Evolutionary conservation across 2,113 vertebrate genomes (phyloP).

Genomic region (Trochalopteron elliotii): DNA sequence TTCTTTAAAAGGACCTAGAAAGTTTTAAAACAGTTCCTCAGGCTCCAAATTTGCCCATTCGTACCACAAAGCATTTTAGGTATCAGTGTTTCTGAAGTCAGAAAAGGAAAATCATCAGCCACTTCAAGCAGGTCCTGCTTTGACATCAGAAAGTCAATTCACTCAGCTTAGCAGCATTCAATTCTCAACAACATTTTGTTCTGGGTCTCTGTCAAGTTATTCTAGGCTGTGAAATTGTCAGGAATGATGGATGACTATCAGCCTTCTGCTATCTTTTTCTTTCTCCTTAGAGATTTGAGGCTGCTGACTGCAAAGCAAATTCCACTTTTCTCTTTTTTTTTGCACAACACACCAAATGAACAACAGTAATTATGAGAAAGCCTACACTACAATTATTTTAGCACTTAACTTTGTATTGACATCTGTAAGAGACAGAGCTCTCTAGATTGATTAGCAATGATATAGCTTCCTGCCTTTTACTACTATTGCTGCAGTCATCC

Average conservation of each 20-base stretch:
- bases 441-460: conserved; percentile 71
- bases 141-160: conserved; percentile 88
- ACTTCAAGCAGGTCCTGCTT: conserved; percentile 73
- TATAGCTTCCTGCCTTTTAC: conserved; percentile 56
- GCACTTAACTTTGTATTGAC: conserved; percentile 75
- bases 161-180: conserved; percentile 83
- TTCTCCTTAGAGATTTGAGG: conserved; percentile 87
- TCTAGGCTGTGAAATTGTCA: conserved; percentile 91
- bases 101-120: conserved; percentile 56
- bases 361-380: conserved; percentile 75
- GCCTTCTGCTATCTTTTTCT: conserved; percentile 91
- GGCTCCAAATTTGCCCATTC: neutral
- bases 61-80: neutral
- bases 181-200: conserved; percentile 76
- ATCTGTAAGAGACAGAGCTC: conserved; percentile 72
- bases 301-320: conserved; percentile 86
- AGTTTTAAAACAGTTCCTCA: neutral
- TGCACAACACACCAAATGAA: conserved; percentile 61
- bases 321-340: conserved; percentile 73
- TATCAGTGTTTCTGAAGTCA: conserved; percentile 29
- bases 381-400: conserved; percentile 75
- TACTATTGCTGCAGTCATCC: conserved; percentile 42
- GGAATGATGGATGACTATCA: conserved; percentile 96
- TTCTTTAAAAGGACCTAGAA: neutral
- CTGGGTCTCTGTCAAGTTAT: conserved; percentile 89